Evolutionary conservation across 1,140 invertebrate genomes (phyloP).

Genomic region (Megalonaias nervosa): DNA sequence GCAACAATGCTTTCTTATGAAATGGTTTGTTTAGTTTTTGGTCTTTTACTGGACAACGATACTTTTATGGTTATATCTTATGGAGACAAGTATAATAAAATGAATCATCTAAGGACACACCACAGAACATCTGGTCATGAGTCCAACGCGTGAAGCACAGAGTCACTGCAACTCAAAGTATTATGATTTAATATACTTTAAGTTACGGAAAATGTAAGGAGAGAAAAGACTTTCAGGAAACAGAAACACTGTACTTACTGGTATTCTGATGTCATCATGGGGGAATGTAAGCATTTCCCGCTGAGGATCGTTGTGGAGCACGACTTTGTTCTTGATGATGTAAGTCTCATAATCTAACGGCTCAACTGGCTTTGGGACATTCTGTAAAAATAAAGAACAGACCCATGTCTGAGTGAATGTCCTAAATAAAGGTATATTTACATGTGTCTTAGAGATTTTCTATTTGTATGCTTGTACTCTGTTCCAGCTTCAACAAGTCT

Average conservation of each 20-base stretch:
- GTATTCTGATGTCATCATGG: slow-evolving; percentile 83
- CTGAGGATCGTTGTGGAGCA: slow-evolving; percentile 93
- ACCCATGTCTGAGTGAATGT: no score
- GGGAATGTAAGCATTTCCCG: slow-evolving; percentile 91
- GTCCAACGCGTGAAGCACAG: neutral
- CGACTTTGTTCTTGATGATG: slow-evolving; percentile 90
- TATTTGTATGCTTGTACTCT: no score
- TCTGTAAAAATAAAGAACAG: slow-evolving; percentile 74
- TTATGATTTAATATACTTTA: slow-evolving; percentile 4
- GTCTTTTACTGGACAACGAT: no score
- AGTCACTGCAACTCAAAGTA: neutral
- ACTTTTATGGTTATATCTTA: no score
- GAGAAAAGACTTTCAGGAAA: neutral
- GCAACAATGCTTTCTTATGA: no score
- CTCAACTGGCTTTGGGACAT: slow-evolving; percentile 83
- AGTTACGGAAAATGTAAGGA: neutral
- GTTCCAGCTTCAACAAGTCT: no score
- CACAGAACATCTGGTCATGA: neutral
- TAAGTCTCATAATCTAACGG: slow-evolving; percentile 93
- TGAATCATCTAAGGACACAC: no score
- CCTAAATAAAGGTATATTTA: no score
- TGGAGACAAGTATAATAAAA: no score
- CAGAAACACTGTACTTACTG: slow-evolving; percentile 45
- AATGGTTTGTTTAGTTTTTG: no score
- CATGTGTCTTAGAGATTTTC: no score